Percentiles rank a stretch among this genome's conserved stretches.
Evolutionary conservation across 2,888 invertebrate genomes (phyloP).

Genomic region (Chrysolina haemoptera): DNA sequence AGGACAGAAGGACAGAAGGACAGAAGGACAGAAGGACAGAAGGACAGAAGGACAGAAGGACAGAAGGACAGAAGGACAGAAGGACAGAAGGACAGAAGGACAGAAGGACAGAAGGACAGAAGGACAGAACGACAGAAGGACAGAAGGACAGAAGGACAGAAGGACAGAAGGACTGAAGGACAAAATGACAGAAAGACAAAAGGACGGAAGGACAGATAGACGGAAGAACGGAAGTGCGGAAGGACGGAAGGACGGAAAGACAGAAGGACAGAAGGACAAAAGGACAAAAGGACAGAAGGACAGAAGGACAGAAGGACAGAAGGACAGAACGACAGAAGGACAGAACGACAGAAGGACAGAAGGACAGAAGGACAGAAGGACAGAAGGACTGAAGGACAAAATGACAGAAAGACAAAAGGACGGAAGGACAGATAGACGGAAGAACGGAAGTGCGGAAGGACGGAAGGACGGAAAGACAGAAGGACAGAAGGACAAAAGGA

Average conservation of each 20-base stretch:
- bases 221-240: background rate
- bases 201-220: constrained; percentile 14
- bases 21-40: too few relatives aligned
- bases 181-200: constrained; percentile 9
- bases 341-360: too few relatives aligned
- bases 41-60: too few relatives aligned
- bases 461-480: constrained; percentile 20
- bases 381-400: constrained; percentile 19
- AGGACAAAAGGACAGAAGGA: constrained; percentile 22
- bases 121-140: too few relatives aligned
- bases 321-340: too few relatives aligned
- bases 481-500: constrained; percentile 15
- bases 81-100: too few relatives aligned
- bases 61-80: too few relatives aligned
- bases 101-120: too few relatives aligned
- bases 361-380: too few relatives aligned
- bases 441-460: constrained; percentile 11
- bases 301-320: constrained; percentile 10
- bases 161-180: too few relatives aligned
- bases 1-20: too few relatives aligned
- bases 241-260: constrained; percentile 15
- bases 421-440: constrained; percentile 6
- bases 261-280: constrained; percentile 3
- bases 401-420: constrained; percentile 17
- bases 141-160: constrained; percentile 18